A percentile compares a stretch with the other conserved stretches of the same genome.
phyloP scores from a whole-genome alignment of 1,140 invertebrate species.

The Chironomus striatipennis region DNA sequence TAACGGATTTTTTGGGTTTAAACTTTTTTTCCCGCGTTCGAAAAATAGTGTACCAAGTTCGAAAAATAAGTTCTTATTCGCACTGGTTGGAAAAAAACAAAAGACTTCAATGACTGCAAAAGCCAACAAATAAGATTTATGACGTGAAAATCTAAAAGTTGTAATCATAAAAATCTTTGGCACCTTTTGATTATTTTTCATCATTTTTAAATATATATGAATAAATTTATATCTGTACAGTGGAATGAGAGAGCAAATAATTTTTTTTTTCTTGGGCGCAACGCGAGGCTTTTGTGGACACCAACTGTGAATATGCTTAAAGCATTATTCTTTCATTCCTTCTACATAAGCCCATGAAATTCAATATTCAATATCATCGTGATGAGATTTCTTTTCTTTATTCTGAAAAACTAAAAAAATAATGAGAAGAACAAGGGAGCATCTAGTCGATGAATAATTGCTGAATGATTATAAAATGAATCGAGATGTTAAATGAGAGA shows the following conservation, averaged over 20 bases:
- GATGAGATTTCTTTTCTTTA: background rate
- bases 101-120: background rate
- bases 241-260: background rate
- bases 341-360: background rate
- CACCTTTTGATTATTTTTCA: background rate
- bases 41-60: no score
- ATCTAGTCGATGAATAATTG: no score
- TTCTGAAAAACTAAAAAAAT: no score
- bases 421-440: no score
- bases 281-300: background rate
- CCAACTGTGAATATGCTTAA: constrained; percentile 8
- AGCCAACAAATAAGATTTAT: constrained; percentile 14
- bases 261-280: background rate
- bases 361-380: constrained; percentile 9
- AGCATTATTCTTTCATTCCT: background rate
- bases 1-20: no score
- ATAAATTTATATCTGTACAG: no score
- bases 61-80: no score
- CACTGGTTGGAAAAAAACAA: no score
- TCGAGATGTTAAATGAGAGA: no score
- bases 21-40: no score
- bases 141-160: constrained; percentile 19
- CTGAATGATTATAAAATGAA: no score
- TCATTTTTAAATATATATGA: background rate
- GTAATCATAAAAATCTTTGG: constrained; percentile 21